Evolutionary conservation across 1,140 invertebrate species (phyloP), one percentile per base, ranked within the genome.

Genomic region (Drosophila ananassae): DNA sequence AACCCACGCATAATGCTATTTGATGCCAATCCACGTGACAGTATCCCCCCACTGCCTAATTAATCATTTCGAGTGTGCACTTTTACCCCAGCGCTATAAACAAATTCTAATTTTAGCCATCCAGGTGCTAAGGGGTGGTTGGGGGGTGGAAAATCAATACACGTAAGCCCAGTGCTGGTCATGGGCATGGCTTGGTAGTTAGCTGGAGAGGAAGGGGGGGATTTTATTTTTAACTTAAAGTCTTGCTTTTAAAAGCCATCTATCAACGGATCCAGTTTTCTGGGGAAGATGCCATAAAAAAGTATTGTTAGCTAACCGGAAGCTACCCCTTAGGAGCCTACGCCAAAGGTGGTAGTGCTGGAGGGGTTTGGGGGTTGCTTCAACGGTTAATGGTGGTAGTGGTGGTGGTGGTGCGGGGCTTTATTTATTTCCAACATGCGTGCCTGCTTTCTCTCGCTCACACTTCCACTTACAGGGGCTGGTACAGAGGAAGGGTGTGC

Each of bases 141-240:
- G 72, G n/a, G 72, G n/a, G 50, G n/a, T 30, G 34, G 51, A 89
- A 87, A 87, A 87, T 87, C 82, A 77, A 87, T 87, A 89, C 66
- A 66, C 69, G 67, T 79, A 83, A 83, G 82, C 75, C 72, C 71
- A 76, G 82, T 81, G 7, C 13, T 13, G 13, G 41, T 2, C 41
- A 17, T 17, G 41, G 41, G 41, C 13, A 44, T 21, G 10, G 41
- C 13, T n/a, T 41, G 3, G n/a, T 13, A 2, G 41, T 39, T 13
- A 13, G 3, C 4, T 1, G 25, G 6, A 44, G 5, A 21, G 41
- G 25, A 2, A 44, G 5, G 8, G 13, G 41, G 39, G 41, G 41
- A 21, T 21, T 44, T 21, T 0, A 17, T 21, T 44, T 21, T 0
- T 21, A 17, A 8, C 13, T 44, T 21, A 17, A 44, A 44, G 2